A percentile compares a stretch with the other conserved stretches of the same genome.
Evolutionary conservation across 2,113 vertebrate genomes (phyloP).

Genomic region (Axis porcinus): DNA sequence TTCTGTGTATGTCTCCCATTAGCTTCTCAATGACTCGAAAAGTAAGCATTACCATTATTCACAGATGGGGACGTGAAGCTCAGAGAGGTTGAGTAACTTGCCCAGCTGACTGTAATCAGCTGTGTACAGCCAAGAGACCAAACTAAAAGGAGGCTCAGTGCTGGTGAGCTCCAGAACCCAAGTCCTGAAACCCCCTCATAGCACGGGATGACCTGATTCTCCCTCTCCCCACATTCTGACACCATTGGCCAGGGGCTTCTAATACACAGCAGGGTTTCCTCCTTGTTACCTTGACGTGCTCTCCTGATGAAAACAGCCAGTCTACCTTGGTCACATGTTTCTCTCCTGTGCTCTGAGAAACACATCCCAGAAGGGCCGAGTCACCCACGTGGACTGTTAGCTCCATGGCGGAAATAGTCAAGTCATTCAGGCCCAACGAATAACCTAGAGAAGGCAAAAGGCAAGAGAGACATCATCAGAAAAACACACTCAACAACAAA

Average conservation of each 20-base stretch:
- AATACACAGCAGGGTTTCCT: fast-evolving
- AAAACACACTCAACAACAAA: background rate
- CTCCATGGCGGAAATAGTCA: background rate
- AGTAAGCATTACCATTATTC: background rate
- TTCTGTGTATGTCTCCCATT: background rate
- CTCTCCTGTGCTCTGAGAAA: constrained; percentile 40
- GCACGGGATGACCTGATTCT: background rate
- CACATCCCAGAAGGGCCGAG: constrained; percentile 73
- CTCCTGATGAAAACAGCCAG: constrained; percentile 59
- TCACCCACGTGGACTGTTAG: constrained; percentile 65
- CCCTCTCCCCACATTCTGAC: background rate
- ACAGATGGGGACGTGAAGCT: background rate
- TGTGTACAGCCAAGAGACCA: background rate
- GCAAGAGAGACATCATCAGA: background rate
- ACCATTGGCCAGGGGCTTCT: background rate
- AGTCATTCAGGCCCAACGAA: background rate
- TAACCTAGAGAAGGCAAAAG: constrained; percentile 32
- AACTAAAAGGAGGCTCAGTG: background rate
- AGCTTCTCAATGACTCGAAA: background rate
- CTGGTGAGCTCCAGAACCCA: background rate
- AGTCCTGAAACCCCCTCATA: background rate
- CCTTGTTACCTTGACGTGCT: background rate
- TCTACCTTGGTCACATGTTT: constrained; percentile 74
- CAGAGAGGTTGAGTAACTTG: background rate
- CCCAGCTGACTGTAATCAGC: background rate